Evolutionary conservation across 2,113 vertebrate species (phyloP).

Genomic region (Erythrolamprus reginae): DNA sequence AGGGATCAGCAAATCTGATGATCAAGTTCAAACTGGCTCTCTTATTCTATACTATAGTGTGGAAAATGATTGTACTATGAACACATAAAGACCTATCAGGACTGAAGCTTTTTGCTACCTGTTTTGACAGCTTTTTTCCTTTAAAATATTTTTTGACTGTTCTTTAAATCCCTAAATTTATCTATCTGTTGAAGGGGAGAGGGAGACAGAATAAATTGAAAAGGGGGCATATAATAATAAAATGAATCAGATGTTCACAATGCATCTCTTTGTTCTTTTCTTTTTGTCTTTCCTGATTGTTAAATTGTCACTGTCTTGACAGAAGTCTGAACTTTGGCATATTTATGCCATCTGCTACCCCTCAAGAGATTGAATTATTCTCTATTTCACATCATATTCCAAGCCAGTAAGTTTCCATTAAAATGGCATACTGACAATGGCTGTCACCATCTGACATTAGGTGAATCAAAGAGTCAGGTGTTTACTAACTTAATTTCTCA

Average conservation of each 20-base stretch:
- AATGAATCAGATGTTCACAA: not conserved
- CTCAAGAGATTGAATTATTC: rapidly evolving
- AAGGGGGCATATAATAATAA: not conserved
- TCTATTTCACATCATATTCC: not conserved
- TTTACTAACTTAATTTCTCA: not conserved
- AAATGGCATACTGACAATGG: not conserved
- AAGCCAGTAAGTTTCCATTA: not conserved
- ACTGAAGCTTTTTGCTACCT: not conserved
- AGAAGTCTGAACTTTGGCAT: not conserved
- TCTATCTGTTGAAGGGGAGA: too few species aligned
- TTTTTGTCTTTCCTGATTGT: not conserved
- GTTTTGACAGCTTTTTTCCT: not conserved
- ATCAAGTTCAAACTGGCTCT: not conserved
- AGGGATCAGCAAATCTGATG: not conserved
- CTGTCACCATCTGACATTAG: not conserved
- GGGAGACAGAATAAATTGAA: not conserved
- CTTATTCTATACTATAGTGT: not conserved
- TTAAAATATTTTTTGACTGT: not conserved
- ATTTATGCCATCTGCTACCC: not conserved
- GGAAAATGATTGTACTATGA: not conserved
- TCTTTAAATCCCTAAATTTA: not conserved
- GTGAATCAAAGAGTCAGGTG: not conserved
- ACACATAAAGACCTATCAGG: not conserved
- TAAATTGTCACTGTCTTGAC: not conserved
- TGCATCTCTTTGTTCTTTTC: not conserved